phyloP scores from a whole-genome alignment of 2,797 vertebrate genomes.

The Basileuterus tristriatus region DNA sequence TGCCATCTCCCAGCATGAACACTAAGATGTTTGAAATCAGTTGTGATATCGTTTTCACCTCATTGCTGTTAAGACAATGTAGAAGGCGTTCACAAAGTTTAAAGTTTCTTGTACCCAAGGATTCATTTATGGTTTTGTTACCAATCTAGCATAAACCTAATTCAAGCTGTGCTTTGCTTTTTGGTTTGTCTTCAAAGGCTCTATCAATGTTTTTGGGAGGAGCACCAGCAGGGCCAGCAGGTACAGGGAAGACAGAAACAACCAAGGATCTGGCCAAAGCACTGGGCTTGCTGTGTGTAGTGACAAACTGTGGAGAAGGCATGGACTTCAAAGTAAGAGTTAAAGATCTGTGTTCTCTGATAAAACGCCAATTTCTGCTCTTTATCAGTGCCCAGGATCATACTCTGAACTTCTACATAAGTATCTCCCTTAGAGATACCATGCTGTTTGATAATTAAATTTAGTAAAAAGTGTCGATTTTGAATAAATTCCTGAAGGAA shows the following conservation, averaged over 20 bases:
- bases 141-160: background rate
- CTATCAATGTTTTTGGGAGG: constrained; percentile 98
- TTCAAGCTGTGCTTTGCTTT: background rate
- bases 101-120: background rate
- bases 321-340: constrained; percentile 94
- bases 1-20: background rate
- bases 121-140: background rate
- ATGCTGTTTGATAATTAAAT: background rate
- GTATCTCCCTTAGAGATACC: background rate
- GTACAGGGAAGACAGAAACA: constrained; percentile 97
- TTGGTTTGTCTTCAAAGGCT: constrained; percentile 77
- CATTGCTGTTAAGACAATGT: background rate
- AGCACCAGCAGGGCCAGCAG: constrained; percentile 93
- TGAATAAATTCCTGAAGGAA: background rate
- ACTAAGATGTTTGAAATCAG: background rate
- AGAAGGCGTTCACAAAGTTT: background rate
- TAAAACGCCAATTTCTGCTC: background rate
- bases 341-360: background rate
- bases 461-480: background rate
- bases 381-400: background rate
- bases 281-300: constrained; percentile 92
- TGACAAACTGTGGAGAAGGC: constrained; percentile 97
- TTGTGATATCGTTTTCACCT: background rate
- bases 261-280: constrained; percentile 98
- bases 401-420: background rate